phyloP scores from a whole-genome alignment of 2,888 invertebrate species.

The Noctua comes region DNA sequence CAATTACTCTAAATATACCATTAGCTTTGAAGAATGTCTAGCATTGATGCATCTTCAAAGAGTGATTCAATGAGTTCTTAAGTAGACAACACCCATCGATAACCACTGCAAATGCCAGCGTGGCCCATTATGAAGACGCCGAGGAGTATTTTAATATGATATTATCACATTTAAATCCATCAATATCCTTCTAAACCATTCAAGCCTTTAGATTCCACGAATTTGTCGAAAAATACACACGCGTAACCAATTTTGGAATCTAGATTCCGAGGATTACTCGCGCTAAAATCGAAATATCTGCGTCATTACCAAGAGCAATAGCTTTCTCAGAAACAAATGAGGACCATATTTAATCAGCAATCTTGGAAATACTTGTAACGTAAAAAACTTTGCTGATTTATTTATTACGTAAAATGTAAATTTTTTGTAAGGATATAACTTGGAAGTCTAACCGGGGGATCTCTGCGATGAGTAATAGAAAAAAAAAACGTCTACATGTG shows the following conservation, averaged over 20 bases:
- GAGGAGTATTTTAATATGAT: neutral
- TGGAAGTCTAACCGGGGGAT: neutral
- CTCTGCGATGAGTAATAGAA: slow-evolving; percentile 24
- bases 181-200: neutral
- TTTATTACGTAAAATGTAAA: slow-evolving; percentile 16
- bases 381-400: slow-evolving; percentile 32
- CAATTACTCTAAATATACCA: neutral
- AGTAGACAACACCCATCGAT: slow-evolving; percentile 29
- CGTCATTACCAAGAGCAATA: slow-evolving; percentile 9
- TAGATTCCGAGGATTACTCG: neutral
- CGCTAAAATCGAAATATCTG: slow-evolving; percentile 5
- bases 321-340: slow-evolving; percentile 17
- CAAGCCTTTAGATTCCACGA: neutral
- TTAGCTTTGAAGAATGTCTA: neutral
- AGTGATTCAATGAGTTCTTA: slow-evolving; percentile 17
- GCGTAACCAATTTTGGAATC: neutral
- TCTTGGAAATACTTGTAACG: slow-evolving; percentile 1
- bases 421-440: slow-evolving; percentile 13
- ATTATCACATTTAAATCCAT: neutral
- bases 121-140: slow-evolving; percentile 16
- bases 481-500: slow-evolving; percentile 29
- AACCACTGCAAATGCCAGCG: slow-evolving; percentile 18
- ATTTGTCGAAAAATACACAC: neutral
- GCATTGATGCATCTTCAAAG: slow-evolving; percentile 19
- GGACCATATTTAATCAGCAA: slow-evolving; percentile 19